Base-by-base conservation (phyloP, 37 sponge, comb jelly and placozoan genomes). In the Bolinopsis microptera region DNA sequence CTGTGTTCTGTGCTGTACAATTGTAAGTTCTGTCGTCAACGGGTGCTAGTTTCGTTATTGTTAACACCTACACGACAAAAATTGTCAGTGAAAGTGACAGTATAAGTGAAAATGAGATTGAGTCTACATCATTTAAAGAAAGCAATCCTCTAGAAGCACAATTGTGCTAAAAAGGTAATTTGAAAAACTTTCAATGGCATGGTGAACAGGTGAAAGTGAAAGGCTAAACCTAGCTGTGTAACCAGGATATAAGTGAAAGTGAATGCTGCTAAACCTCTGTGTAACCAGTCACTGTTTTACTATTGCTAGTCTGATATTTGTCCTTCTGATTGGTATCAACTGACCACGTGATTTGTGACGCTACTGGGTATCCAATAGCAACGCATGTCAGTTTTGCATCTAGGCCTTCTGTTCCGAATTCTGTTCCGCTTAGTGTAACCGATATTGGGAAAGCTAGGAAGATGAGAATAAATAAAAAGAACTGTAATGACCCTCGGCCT, bases 341-440 rank as follows among this genome's bases (percentile, higher is more conserved):
- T 18, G 61, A 48, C 61, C 61, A 48, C 61, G 13, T 13, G 13
- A 48, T 48, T 13, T 48, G 61, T 48, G 61, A 18, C 9, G 61
- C 61, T 48, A 48, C 61, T 18, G 90, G 90, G 61, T 86, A 86
- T 26, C 90, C 90, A 2, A 48, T 33, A 8, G 36, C 90, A 25
- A 38, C 35, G 39, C 90, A 86, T 0, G 90, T 41, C 27, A 86
- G 27, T 22, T 23, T 41, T 33, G 90, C 90, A 40, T 86, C 90
- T 0, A 13, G 34, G 2, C 61, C 90, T 41, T 26, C 61, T 48
- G 61, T 48, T 48, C 61, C 61, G 61, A 48, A 48, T 13, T 48
- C 61, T 48, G 61, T 48, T 18, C 61, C 61, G 13, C 13, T 48
- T 48, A 48, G 61, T 48, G 9, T 48, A 13, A 48, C 61, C 61